These are phyloP conservation scores for Motacilla alba DNA, from an alignment of 2,113 vertebrate species.

Conservation along the genomic window DNA sequence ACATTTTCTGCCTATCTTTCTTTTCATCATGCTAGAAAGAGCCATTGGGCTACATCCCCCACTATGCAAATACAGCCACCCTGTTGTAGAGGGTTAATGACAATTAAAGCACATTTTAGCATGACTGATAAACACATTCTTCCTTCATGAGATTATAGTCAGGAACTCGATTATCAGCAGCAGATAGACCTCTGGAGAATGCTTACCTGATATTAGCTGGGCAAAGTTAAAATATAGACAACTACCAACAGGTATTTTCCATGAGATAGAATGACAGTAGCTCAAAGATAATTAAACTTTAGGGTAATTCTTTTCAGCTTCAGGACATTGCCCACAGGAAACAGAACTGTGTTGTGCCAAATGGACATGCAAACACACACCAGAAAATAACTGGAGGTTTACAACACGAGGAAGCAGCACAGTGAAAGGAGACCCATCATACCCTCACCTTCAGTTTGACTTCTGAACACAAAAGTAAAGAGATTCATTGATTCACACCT, in stretches of 20 bases:
- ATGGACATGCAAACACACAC: not conserved
- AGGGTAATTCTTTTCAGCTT: not conserved
- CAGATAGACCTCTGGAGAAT: not conserved
- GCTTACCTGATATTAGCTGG: not conserved
- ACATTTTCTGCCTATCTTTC: not conserved
- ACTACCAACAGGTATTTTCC: not conserved
- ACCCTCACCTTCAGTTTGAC: not conserved
- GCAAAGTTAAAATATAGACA: not conserved
- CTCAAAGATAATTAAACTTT: not conserved
- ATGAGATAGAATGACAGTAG: not conserved
- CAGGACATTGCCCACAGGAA: not conserved
- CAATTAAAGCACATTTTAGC: not conserved
- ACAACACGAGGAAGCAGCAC: not conserved
- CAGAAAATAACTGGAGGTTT: not conserved
- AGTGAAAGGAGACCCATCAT: rapidly evolving
- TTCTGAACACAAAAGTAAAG: not conserved
- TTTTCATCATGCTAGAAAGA: not conserved
- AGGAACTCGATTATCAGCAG: not conserved
- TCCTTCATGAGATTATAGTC: not conserved
- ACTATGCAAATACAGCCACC: not conserved
- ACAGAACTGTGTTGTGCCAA: not conserved
- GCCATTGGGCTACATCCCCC: not conserved
- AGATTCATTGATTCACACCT: not conserved
- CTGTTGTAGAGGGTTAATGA: not conserved
- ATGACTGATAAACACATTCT: not conserved